Conservation (phyloP, 53 echinoderm and acorn worm species). For the Henricia sp. region DNA sequence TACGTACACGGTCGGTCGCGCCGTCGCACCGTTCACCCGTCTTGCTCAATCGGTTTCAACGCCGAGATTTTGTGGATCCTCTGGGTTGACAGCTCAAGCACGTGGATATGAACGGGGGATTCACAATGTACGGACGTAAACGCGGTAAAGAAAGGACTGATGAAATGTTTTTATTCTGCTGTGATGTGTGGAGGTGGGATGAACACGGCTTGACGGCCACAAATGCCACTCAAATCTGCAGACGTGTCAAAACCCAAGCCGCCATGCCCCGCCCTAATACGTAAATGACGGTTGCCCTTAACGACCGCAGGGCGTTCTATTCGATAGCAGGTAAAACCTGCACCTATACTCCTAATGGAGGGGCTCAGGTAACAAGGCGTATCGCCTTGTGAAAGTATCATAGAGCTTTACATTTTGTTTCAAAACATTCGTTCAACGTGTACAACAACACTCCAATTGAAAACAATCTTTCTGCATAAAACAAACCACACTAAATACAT, state of each 20-base stretch:
- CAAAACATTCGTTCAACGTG: too few relatives aligned
- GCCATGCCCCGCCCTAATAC: constrained; percentile 86
- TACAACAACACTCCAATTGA: too few relatives aligned
- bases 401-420: not conserved
- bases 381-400: constrained; percentile 11
- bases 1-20: constrained; percentile 37
- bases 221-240: constrained; percentile 90
- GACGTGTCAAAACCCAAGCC: constrained; percentile 99
- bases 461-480: not conserved
- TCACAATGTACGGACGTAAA: constrained; percentile 69
- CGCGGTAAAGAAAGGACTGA: constrained; percentile 90
- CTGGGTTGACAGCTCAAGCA: constrained; percentile 69
- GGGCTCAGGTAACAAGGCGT: constrained; percentile 24
- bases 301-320: constrained; percentile 50
- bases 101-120: constrained; percentile 84
- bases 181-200: constrained; percentile 93
- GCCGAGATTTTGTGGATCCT: constrained; percentile 71
- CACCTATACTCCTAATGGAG: not conserved
- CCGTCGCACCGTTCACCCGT: constrained; percentile 55
- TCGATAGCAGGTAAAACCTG: constrained; percentile 39
- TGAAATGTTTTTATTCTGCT: constrained; percentile 99
- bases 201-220: constrained; percentile 88
- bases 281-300: constrained; percentile 61
- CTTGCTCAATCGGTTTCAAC: constrained; percentile 68
- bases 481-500: not conserved